Base-by-base conservation (phyloP, 2,888 invertebrate species). In the Drymonia ruficornis region DNA sequence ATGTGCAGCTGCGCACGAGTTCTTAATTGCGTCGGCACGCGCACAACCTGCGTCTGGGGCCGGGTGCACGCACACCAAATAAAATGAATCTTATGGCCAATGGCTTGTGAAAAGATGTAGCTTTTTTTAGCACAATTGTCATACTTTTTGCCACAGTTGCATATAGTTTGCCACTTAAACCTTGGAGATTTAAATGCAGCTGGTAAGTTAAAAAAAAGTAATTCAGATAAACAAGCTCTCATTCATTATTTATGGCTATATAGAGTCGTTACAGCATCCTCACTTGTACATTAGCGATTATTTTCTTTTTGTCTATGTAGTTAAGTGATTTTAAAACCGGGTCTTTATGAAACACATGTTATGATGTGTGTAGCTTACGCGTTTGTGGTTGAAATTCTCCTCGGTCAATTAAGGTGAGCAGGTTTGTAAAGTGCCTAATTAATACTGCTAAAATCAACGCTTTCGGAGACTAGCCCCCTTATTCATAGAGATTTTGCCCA, bases 21-120 rank as follows among this genome's bases (percentile, higher is more conserved):
- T 65, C 68, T 70, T 81, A 77, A 81, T 78, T 77, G 70, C 63
- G 50, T 51, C 55, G 75, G 76, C 80, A 82, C 78, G 80, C 74
- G 80, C 63, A 61, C 63, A 59, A 73, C 70, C 68, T 70, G 70
- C 68, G 54, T 31, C 43, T 42, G 38, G 16, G 43, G 49, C 49
- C 50, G 11, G 31, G 46, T 36, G 34, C 18, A 44, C 23, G 9
- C 11, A 48, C 16, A 8, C 36, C 36, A 2, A 50, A 38, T 18
- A 57, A 64, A 61, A 49, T 56, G 46, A 61, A 49, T 38, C 55
- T 55, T 59, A 45, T 28, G 18, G 48, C 31, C 15, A 45, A 36
- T 45, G 12, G 16, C 38, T 50, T 50, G 42, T 29, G 36, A 29
- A 46, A 18, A 49, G 53, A 53, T 43, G 19, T 50, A 52, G 45